Base-by-base conservation (phyloP, 2,888 invertebrate species). In the Scotopteryx bipunctaria region DNA sequence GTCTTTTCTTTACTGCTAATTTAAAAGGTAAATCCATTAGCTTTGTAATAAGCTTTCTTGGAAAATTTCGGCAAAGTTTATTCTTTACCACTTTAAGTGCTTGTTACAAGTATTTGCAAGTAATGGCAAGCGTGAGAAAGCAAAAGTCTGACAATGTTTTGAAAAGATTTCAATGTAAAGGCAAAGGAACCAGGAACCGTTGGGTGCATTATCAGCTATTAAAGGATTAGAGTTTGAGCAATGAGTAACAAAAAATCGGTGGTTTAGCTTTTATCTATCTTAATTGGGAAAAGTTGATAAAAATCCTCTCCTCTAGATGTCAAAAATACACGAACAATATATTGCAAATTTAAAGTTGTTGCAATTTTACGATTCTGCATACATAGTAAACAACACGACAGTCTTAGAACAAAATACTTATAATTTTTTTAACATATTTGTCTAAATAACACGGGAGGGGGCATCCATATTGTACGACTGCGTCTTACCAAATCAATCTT, bases 401-500 rank as follows among this genome's bases (percentile, higher is more conserved):
- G 9, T 9, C 0, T 27, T 11, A 1, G n/a, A n/a, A 23, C 21
- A 2, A 27, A 27, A 4, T 27, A 11, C 2, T 8, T 2, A 8
- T 27, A 11, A 9, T 23, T 6, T 11, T 27, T 27, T 27, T 6
- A 8, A 29, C 14, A 25, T 37, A 16, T 27, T 14, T 19, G 29
- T 15, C 21, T 16, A 8, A 25, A 27, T 17, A 25, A 64, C 65
- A 70, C 69, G 66, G 66, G 63, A 60, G 63, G 56, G 65, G 62
- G 68, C 70, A 71, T 67, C 67, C 67, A 73, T 76, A 76, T 67
- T 66, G 67, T 75, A 70, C 66, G 59, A 71, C 60, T 66, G 61
- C 66, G 68, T 69, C 69, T 73, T 61, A 67, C 64, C 61, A 69
- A 63, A 61, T 63, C 75, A 81, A 82, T 85, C 86, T 87, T 84